Conservation (phyloP, 2,797 vertebrate genomes). For the Sebastes trivittatus region DNA sequence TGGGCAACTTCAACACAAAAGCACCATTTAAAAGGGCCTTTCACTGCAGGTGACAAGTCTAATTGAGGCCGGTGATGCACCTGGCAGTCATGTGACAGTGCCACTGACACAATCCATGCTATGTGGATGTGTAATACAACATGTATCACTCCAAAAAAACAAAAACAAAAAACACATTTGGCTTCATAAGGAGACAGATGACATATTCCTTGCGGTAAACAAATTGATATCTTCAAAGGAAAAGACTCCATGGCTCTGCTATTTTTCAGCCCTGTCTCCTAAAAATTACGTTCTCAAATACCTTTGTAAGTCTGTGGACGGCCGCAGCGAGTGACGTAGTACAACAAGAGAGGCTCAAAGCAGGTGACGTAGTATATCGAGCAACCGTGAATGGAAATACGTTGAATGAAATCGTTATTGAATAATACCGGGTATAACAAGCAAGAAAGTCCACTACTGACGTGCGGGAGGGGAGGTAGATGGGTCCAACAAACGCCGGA, state of each 20-base stretch:
- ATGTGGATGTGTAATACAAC: slow-evolving; percentile 1
- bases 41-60: slow-evolving; percentile 35
- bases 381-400: too few relatives aligned
- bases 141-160: background rate
- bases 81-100: slow-evolving; percentile 36
- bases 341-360: too few relatives aligned
- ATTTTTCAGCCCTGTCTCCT: background rate
- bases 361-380: too few relatives aligned
- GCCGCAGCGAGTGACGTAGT: too few relatives aligned
- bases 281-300: too few relatives aligned
- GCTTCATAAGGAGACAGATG: background rate
- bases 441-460: too few relatives aligned
- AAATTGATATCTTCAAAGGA: background rate
- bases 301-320: too few relatives aligned
- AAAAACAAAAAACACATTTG: background rate
- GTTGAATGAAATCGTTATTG: too few relatives aligned
- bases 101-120: slow-evolving; percentile 14
- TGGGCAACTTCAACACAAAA: slow-evolving; percentile 51
- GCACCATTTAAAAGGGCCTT: slow-evolving; percentile 51
- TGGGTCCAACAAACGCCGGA: too few relatives aligned
- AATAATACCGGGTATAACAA: too few relatives aligned
- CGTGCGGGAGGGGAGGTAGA: too few relatives aligned
- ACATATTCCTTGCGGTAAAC: background rate
- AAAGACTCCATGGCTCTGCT: background rate
- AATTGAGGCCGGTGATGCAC: slow-evolving; percentile 50